Evolutionary conservation across 1,140 invertebrate species (phyloP).

Genomic region (Trichonephila clavata): DNA sequence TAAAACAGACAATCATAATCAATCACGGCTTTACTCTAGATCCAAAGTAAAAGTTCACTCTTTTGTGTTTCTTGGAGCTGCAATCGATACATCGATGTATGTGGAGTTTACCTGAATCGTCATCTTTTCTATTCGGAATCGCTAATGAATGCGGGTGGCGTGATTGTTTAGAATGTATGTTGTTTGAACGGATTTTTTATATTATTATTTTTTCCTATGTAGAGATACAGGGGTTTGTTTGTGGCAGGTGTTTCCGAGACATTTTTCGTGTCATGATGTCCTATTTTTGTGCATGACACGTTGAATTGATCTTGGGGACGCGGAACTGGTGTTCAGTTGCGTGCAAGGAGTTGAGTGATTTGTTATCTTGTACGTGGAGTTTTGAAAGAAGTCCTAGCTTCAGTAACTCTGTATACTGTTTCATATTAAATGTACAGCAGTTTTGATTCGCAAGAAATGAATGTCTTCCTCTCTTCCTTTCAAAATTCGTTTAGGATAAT

Average conservation of each 20-base stretch:
- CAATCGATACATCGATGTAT: background rate
- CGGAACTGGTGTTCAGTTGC: background rate
- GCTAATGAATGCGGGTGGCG: background rate
- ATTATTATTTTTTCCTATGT: background rate
- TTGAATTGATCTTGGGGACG: background rate
- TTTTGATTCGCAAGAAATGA: too few species aligned
- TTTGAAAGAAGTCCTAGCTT: too few species aligned
- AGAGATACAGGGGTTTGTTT: background rate
- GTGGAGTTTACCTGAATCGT: slow-evolving; percentile 11
- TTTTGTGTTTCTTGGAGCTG: background rate
- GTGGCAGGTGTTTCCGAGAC: background rate
- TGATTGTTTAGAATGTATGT: background rate
- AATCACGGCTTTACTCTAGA: background rate
- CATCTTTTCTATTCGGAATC: background rate
- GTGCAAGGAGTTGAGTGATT: background rate
- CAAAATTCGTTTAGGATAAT: too few species aligned
- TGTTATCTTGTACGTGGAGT: too few species aligned
- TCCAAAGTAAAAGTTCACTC: background rate
- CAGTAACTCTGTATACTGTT: too few species aligned
- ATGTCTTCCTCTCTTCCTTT: too few species aligned
- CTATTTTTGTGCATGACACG: background rate
- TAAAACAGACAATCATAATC: slow-evolving; percentile 25
- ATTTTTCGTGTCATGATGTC: background rate
- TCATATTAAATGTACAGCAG: too few species aligned
- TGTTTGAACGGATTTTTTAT: background rate